phyloP scores from a whole-genome alignment of 92 coral and sea anemone species.

The Epizoanthus ramosus region DNA sequence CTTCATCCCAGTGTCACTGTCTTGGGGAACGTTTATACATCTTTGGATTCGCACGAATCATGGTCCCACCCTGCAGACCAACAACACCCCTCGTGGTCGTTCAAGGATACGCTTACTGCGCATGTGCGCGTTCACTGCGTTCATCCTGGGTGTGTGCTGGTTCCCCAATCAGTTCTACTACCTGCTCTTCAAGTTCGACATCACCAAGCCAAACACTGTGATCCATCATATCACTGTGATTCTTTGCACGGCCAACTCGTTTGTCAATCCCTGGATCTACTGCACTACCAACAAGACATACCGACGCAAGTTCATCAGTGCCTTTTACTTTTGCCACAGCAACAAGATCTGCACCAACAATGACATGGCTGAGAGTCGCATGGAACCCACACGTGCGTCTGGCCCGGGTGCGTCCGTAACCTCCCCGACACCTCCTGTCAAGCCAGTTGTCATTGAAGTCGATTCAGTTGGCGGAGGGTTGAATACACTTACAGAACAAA shows the following conservation, averaged over 20 bases:
- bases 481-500: no score
- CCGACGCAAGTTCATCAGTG: slow-evolving; percentile 41
- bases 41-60: slow-evolving; percentile 56
- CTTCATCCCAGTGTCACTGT: slow-evolving; percentile 59
- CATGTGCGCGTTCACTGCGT: slow-evolving; percentile 75
- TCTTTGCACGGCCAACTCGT: slow-evolving; percentile 78
- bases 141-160: slow-evolving; percentile 71
- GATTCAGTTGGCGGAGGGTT: no score
- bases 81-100: slow-evolving; percentile 45
- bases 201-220: slow-evolving; percentile 63
- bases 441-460: no score
- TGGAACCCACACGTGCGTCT: background rate
- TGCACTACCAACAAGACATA: slow-evolving; percentile 64
- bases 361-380: background rate
- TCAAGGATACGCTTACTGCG: slow-evolving; percentile 76
- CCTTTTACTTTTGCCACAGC: slow-evolving; percentile 6
- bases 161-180: slow-evolving; percentile 82
- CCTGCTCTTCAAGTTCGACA: slow-evolving; percentile 79
- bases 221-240: slow-evolving; percentile 73
- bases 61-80: slow-evolving; percentile 69
- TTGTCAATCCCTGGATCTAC: slow-evolving; percentile 80
- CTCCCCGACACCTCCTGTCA: background rate
- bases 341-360: background rate
- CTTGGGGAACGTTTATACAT: slow-evolving; percentile 61
- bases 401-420: background rate